These are phyloP conservation scores for Ctenomys sociabilis DNA, from an alignment of 2,113 vertebrate species.

Conservation along the genomic window DNA sequence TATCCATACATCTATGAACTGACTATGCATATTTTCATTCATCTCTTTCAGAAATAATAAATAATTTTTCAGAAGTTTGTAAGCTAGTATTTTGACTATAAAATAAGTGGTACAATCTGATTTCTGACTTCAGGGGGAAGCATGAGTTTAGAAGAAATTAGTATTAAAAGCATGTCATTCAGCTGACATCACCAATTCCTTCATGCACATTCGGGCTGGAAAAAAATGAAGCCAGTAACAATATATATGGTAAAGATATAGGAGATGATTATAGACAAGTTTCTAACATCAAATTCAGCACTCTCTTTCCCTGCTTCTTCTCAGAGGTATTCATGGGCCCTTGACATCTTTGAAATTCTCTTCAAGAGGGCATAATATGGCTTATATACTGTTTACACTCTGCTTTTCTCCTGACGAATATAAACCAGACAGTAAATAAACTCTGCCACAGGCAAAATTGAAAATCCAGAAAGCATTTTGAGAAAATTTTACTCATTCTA, in stretches of 20 bases:
- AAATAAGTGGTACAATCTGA: neutral
- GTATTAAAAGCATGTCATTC: neutral
- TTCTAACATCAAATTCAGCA: neutral
- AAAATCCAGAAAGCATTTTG: neutral
- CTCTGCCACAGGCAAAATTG: neutral
- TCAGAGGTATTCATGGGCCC: neutral
- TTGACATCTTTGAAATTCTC: neutral
- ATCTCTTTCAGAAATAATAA: neutral
- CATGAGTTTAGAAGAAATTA: neutral
- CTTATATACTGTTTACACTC: neutral
- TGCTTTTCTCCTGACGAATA: neutral
- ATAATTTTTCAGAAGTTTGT: neutral
- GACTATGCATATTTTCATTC: neutral
- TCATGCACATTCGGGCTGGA: neutral
- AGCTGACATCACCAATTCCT: neutral
- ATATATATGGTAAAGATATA: neutral
- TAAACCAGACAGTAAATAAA: neutral
- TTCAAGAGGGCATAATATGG: neutral
- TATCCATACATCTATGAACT: constrained; percentile 1
- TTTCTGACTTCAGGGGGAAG: neutral
- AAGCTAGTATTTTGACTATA: neutral
- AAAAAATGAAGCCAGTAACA: neutral
- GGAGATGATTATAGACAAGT: neutral
- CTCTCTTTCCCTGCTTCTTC: neutral
- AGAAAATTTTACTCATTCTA: neutral